A percentile compares a stretch with the other conserved stretches of the same genome.
These are phyloP conservation scores for Zaprionus davidi DNA, from an alignment of 1,140 invertebrate genomes.

Conservation along the genomic window DNA sequence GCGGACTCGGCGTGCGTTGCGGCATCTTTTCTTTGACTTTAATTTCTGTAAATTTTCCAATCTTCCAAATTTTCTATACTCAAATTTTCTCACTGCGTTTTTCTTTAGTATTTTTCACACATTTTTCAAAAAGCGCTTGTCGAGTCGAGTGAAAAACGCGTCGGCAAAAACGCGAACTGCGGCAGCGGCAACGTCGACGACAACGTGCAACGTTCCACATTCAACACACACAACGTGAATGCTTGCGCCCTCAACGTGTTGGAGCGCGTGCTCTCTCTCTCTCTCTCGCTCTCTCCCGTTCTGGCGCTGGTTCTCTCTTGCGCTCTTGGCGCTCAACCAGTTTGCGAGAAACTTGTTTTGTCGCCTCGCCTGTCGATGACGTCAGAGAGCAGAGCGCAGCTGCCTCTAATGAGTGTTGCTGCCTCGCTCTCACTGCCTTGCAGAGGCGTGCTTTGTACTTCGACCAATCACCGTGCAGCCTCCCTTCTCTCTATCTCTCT, in stretches of 20 bases:
- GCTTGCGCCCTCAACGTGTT: conserved; percentile 14
- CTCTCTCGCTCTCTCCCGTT: background rate
- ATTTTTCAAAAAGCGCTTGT: conserved; percentile 21
- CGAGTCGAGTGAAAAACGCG: conserved; percentile 57
- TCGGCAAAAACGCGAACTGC: conserved; percentile 65
- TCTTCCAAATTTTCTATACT: background rate
- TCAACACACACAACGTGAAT: conserved; percentile 68
- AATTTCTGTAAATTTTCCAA: background rate
- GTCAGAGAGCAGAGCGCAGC: conserved; percentile 58
- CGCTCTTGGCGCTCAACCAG: conserved; percentile 17
- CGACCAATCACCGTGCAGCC: conserved; percentile 35
- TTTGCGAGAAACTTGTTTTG: conserved; percentile 55
- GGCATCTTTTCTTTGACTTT: conserved; percentile 44
- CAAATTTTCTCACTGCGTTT: background rate
- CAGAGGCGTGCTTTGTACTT: conserved; percentile 50
- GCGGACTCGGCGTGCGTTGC: conserved; percentile 65
- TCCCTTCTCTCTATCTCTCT: background rate
- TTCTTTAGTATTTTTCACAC: conserved; percentile 23
- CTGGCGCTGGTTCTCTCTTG: conserved; percentile 2
- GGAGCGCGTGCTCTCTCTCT: conserved; percentile 19
- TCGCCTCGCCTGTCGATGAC: conserved; percentile 41
- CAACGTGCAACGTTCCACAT: conserved; percentile 75
- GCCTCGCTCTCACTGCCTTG: conserved; percentile 35
- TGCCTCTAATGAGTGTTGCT: conserved; percentile 60
- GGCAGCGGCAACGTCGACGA: conserved; percentile 43